Conservation (phyloP, 2,888 invertebrate species). For the Coelinius sp. region DNA sequence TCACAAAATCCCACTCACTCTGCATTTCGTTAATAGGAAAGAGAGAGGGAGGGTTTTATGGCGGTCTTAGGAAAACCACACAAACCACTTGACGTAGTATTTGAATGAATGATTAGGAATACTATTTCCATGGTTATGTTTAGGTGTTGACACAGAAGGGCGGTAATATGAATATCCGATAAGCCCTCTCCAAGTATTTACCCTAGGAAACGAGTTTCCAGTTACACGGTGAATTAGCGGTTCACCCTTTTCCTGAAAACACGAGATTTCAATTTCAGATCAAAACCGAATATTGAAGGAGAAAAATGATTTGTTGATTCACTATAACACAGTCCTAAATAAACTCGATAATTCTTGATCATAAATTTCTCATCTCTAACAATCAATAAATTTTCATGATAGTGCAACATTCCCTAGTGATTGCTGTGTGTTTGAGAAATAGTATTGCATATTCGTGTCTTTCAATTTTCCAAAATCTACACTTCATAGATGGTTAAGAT, state of each 20-base stretch:
- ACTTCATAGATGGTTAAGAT: too few species aligned
- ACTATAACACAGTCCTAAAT: too few species aligned
- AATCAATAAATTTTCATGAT: too few species aligned
- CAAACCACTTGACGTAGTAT: constrained; percentile 1
- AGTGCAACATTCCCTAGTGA: too few species aligned
- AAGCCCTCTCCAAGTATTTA: background rate
- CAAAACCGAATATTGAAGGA: background rate
- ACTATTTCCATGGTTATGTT: background rate
- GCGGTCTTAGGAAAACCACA: background rate
- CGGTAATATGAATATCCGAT: background rate
- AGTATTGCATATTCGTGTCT: too few species aligned
- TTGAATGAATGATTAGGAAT: background rate
- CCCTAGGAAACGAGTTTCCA: background rate
- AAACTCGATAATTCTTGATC: too few species aligned
- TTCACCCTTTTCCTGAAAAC: background rate
- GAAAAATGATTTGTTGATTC: background rate
- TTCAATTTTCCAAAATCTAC: too few species aligned
- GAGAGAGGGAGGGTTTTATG: background rate
- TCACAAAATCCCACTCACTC: background rate
- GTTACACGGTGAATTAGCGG: background rate
- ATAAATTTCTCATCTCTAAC: too few species aligned
- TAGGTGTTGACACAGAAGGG: background rate
- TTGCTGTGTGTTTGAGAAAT: too few species aligned
- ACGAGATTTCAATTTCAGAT: background rate
- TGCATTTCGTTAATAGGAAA: background rate